Percentiles rank a stretch among this genome's conserved stretches.
phyloP scores from a whole-genome alignment of 1,140 invertebrate species.

The Drosophila kepulauana region DNA sequence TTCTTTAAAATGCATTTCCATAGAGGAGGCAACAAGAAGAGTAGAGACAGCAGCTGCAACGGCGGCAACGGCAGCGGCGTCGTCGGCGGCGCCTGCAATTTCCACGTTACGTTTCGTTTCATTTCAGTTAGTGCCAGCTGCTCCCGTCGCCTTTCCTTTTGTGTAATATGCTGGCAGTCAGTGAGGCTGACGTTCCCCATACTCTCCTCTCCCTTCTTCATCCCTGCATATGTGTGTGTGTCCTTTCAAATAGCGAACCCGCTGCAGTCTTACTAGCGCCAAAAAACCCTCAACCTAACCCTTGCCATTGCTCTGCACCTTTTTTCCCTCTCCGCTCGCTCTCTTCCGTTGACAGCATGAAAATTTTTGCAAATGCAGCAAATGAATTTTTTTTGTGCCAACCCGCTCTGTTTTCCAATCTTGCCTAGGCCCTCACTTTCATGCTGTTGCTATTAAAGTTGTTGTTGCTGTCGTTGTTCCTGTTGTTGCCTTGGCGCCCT shows the following conservation, averaged over 20 bases:
- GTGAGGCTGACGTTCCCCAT: neutral
- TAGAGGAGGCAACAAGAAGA: slow-evolving; percentile 21
- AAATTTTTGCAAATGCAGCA: slow-evolving; percentile 78
- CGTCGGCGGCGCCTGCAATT: slow-evolving; percentile 53
- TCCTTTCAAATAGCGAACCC: slow-evolving; percentile 44
- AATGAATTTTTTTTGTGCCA: slow-evolving; percentile 73
- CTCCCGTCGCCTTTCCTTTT: slow-evolving; percentile 59
- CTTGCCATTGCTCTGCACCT: neutral
- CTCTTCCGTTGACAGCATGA: slow-evolving; percentile 42
- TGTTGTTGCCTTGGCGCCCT: slow-evolving; percentile 51
- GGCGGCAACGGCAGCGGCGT: slow-evolving; percentile 15
- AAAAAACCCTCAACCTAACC: slow-evolving; percentile 23
- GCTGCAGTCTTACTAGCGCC: slow-evolving; percentile 12
- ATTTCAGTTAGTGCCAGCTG: slow-evolving; percentile 79
- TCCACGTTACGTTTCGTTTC: slow-evolving; percentile 77
- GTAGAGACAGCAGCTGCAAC: neutral
- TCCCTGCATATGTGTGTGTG: slow-evolving; percentile 13
- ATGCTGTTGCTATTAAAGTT: slow-evolving; percentile 30
- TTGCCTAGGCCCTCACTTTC: slow-evolving; percentile 32
- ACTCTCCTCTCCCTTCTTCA: neutral
- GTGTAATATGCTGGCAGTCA: slow-evolving; percentile 49
- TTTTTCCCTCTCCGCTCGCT: neutral
- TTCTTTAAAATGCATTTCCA: slow-evolving; percentile 81
- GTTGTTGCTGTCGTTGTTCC: slow-evolving; percentile 20
- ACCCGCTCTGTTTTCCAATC: slow-evolving; percentile 45